Evolutionary conservation across 2,888 invertebrate species (phyloP), one percentile per base, ranked within the genome.

Genomic region (Perdita meconis): DNA sequence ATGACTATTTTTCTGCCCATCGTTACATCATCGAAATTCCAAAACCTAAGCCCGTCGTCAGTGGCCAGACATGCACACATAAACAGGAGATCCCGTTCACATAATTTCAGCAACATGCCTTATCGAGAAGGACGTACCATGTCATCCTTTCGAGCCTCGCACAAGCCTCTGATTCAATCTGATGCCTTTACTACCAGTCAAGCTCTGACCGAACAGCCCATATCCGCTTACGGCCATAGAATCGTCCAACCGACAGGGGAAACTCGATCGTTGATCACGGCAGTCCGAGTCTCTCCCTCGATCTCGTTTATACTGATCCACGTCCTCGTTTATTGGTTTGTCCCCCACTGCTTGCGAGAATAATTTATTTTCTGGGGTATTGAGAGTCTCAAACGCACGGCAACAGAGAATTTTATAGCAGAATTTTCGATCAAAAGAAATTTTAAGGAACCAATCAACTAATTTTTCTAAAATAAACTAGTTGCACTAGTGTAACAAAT

Each of bases 141-240:
- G 71, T 71, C 59, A 66, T 78, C 64, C 74, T 66, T 74, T 66
- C 78, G 69, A 83, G 69, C 73, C 78, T 74, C 80, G 73, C 78
- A 53, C 36, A 16, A 47, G 16, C n/a, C 34, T 44, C 47, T 60
- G 64, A 71, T 80, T 80, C 66, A 73, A 82, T 83, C 69, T 59
- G 64, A 77, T 63, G 64, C 76, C 71, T 80, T 76, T 72, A 59
- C 51, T 36, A 57, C 34, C 68, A 50, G 36, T 13, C 16, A 16
- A n/a, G 42, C 57, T 38, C 59, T 61, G 44, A 16, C 51, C 64
- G 59, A 74, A 77, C 80, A 66, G 64, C 66, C 71, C 40, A 60
- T 65, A 66, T 76, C 66, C 64, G 65, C 70, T 66, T 53, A 76
- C 75, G 50, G 56, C 69, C 69, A 71, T 53, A 66, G 75, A 76